Evolutionary conservation across 2,797 vertebrate species (phyloP).

Genomic region (Pteronotus mesoamericanus): DNA sequence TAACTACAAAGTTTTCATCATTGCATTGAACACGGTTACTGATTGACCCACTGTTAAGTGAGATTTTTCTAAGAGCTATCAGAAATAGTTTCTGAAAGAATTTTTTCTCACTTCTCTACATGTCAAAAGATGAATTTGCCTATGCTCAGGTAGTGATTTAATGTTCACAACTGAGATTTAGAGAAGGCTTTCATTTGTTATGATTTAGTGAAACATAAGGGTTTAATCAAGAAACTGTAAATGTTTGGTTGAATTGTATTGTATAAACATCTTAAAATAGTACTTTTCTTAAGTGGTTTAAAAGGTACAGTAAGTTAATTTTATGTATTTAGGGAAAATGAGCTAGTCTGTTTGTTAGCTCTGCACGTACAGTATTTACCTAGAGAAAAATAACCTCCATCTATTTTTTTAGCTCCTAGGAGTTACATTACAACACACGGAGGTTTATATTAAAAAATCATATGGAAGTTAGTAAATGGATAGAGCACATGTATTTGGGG

Average conservation of each 20-base stretch:
- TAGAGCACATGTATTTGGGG: neutral
- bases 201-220: neutral
- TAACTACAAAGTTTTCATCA: neutral
- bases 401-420: neutral
- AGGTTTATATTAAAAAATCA: neutral
- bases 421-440: neutral
- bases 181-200: neutral
- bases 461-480: neutral
- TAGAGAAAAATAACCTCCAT: neutral
- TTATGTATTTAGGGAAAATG: neutral
- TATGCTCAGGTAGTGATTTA: neutral
- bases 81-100: slow-evolving; percentile 13
- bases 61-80: neutral
- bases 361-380: slow-evolving; percentile 4
- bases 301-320: neutral
- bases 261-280: slow-evolving; percentile 25
- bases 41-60: neutral
- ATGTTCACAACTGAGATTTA: neutral
- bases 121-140: neutral
- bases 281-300: neutral
- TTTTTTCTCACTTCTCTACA: neutral
- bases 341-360: neutral
- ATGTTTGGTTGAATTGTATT: neutral
- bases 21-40: slow-evolving; percentile 3
- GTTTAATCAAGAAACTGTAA: neutral